Evolutionary conservation across 1,140 invertebrate species (phyloP), one percentile per base, ranked within the genome.

Genomic region (Spodoptera litura): DNA sequence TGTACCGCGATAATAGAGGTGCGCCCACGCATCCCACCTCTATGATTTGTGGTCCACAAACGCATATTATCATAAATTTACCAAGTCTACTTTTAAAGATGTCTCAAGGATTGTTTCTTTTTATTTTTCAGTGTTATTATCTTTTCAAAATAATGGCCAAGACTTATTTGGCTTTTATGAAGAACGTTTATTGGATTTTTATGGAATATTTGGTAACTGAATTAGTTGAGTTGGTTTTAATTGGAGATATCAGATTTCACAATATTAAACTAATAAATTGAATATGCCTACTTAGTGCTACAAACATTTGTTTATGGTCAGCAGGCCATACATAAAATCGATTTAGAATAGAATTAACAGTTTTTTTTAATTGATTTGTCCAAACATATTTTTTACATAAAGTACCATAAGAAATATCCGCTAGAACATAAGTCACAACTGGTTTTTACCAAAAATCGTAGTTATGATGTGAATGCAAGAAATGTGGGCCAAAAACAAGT

Each of bases 11-110:
- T 78, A 81, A 75, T 75, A 78, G 72, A 38, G 55, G 11, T 68
- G 59, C 80, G 75, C 80, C 80, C 59, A 81, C 80, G 77, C 76
- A 75, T 25, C 49, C 38, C 52, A 56, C 31, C 77, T 71, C 79
- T 78, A 78, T 81, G 79, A 81, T 81, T 81, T 81, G 79, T 81
- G 58, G 61, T 35, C 68, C 52, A 68, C 72, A 35, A 53, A 77
- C 73, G 15, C 56, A 35, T 76, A 81, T 81, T 81, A 81, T 78
- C 74, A 81, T 81, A 81, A 81, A 81, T 81, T 81, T 81, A 77
- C 79, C 25, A 78, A 81, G 66, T 61, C 52, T 49, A 72, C 74
- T 66, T 74, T 81, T 66, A 80, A 81, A 81, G 35, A 71, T 55
- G 72, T 56, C 59, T 80, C 72, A 76, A 80, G 66, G 73, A 61